phyloP scores from a whole-genome alignment of 2,888 invertebrate genomes.

The Axea sp. region DNA sequence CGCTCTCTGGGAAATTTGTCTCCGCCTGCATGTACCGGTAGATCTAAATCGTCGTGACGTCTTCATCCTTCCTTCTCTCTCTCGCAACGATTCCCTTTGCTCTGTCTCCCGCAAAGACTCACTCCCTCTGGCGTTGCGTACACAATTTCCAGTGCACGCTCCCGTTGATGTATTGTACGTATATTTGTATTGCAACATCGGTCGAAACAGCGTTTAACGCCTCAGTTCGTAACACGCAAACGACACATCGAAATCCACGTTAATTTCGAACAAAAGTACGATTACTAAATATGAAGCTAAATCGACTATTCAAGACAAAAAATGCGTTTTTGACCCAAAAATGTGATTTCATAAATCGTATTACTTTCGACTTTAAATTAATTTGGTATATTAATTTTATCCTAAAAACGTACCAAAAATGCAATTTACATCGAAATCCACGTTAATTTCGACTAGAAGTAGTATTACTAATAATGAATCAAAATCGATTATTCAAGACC shows the following conservation, averaged over 20 bases:
- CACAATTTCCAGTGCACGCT: conserved; percentile 48
- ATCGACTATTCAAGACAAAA: no score
- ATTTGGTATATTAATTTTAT: no score
- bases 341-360: no score
- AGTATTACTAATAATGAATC: no score
- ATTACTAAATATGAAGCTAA: no score
- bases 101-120: not conserved
- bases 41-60: conserved; percentile 49
- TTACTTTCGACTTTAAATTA: no score
- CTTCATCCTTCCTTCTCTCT: conserved; percentile 26
- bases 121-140: conserved; percentile 19
- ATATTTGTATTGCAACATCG: conserved; percentile 51
- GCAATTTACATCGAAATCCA: no score
- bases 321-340: no score
- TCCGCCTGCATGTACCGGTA: conserved; percentile 35
- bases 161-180: conserved; percentile 53
- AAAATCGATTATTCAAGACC: no score
- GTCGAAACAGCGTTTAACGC: conserved; percentile 62
- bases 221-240: conserved; percentile 57
- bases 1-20: conserved; percentile 48
- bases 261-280: no score
- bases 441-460: no score
- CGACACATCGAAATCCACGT: conserved; percentile 61
- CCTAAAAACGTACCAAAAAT: no score
- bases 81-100: not conserved